phyloP scores from a whole-genome alignment of 2,113 vertebrate species.

The Callocephalon fimbriatum region DNA sequence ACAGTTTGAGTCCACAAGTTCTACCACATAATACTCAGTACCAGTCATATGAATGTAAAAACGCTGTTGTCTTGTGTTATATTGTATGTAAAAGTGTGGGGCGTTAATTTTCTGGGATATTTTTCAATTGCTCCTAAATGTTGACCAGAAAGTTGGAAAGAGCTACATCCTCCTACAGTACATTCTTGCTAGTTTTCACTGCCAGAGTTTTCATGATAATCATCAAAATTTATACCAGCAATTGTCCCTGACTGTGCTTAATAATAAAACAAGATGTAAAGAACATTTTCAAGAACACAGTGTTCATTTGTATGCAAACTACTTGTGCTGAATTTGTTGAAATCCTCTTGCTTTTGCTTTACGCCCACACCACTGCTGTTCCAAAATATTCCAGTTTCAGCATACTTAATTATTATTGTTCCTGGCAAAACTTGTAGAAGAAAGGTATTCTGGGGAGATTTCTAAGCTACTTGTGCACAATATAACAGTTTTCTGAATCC shows the following conservation, averaged over 20 bases:
- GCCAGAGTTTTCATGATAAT: slow-evolving; percentile 15
- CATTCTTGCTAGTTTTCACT: not conserved
- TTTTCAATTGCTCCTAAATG: not conserved
- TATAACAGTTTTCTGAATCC: not conserved
- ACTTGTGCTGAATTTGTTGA: slow-evolving; percentile 3
- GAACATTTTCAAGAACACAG: slow-evolving; percentile 39
- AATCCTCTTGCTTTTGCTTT: not conserved
- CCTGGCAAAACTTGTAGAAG: not conserved
- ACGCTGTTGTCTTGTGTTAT: not conserved
- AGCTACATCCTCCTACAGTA: not conserved
- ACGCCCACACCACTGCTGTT: not conserved
- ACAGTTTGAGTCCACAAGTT: not conserved
- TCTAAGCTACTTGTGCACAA: not conserved
- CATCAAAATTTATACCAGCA: slow-evolving; percentile 10
- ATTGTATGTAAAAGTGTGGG: not conserved
- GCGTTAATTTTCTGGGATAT: not conserved
- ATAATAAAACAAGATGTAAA: slow-evolving; percentile 25
- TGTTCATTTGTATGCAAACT: slow-evolving; percentile 44
- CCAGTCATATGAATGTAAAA: not conserved
- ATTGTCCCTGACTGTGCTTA: not conserved
- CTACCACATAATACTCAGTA: not conserved
- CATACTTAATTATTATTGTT: slow-evolving; percentile 7
- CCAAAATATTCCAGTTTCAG: slow-evolving; percentile 7
- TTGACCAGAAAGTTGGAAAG: not conserved
- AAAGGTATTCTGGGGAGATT: not conserved